phyloP scores from a whole-genome alignment of 2,797 vertebrate species.

The Anguilla marmorata region DNA sequence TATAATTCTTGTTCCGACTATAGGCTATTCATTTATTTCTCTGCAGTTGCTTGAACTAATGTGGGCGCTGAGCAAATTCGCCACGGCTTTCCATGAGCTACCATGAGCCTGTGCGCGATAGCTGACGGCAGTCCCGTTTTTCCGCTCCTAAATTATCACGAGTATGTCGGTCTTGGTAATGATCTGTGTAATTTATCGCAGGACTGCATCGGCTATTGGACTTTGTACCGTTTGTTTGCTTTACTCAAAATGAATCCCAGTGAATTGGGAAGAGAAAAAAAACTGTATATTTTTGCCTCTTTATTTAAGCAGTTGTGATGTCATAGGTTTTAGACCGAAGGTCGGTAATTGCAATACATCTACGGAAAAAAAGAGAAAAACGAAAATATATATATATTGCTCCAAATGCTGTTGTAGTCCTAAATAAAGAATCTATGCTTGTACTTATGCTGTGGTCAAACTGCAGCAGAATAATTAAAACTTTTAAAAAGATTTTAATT shows the following conservation, averaged over 20 bases:
- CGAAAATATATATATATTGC: constrained; percentile 58
- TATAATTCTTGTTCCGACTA: constrained; percentile 47
- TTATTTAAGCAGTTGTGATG: constrained; percentile 72
- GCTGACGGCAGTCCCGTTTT: constrained; percentile 62
- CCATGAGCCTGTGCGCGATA: constrained; percentile 61
- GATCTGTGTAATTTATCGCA: constrained; percentile 49
- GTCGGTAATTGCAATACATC: constrained; percentile 79
- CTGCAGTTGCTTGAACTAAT: constrained; percentile 39
- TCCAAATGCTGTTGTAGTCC: constrained; percentile 77
- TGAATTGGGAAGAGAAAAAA: constrained; percentile 39
- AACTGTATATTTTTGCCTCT: constrained; percentile 60
- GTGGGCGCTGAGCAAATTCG: constrained; percentile 42
- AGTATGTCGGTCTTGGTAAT: constrained; percentile 59
- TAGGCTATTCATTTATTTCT: constrained; percentile 27
- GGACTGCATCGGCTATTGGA: constrained; percentile 43
- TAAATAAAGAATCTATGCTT: constrained; percentile 49
- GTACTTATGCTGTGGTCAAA: constrained; percentile 47
- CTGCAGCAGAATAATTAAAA: constrained; percentile 49
- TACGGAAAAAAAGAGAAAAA: constrained; percentile 62
- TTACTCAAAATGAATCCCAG: constrained; percentile 34
- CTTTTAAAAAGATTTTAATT: constrained; percentile 39
- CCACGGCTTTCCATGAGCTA: constrained; percentile 55
- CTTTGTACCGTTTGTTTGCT: constrained; percentile 28
- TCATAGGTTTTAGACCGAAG: constrained; percentile 72
- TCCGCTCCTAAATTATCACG: constrained; percentile 45